Evolutionary conservation across 2,797 vertebrate species (phyloP).

Genomic region (Chelon labrosus): DNA sequence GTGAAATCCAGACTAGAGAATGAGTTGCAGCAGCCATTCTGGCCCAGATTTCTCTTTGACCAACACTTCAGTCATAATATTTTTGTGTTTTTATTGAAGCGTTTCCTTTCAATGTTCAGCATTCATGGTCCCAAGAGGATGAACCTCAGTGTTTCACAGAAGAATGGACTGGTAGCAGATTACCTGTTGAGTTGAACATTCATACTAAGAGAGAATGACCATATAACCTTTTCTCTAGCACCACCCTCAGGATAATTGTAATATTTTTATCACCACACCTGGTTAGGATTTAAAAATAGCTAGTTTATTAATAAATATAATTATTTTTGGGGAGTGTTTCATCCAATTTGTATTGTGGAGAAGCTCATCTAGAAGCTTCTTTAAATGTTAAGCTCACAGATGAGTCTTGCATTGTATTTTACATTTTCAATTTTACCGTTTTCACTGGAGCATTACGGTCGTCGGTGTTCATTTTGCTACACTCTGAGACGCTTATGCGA

Average conservation of each 20-base stretch:
- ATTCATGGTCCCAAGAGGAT: not conserved
- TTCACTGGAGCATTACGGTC: not conserved
- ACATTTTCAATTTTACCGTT: not conserved
- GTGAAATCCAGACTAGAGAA: slow-evolving; percentile 1
- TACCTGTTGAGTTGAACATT: too few relatives aligned
- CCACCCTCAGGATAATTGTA: too few relatives aligned
- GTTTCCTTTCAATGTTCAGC: not conserved
- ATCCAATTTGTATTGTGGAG: not conserved
- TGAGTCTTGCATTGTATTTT: not conserved
- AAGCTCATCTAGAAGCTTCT: not conserved
- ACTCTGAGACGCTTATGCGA: slow-evolving; percentile 23
- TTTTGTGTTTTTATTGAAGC: not conserved
- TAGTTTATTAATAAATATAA: too few relatives aligned
- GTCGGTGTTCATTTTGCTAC: not conserved
- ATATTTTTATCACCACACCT: not conserved
- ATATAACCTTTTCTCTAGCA: too few relatives aligned
- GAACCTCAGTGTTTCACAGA: too few relatives aligned
- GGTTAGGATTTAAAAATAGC: not conserved
- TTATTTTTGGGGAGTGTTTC: not conserved
- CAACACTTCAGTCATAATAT: too few relatives aligned
- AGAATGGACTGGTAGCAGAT: too few relatives aligned
- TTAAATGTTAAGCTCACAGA: not conserved
- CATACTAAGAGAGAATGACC: too few relatives aligned
- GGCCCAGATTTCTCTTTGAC: too few relatives aligned
- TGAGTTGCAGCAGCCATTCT: too few relatives aligned